Base-by-base conservation (phyloP, 2,797 vertebrate genomes). In the Aratinga solstitialis region DNA sequence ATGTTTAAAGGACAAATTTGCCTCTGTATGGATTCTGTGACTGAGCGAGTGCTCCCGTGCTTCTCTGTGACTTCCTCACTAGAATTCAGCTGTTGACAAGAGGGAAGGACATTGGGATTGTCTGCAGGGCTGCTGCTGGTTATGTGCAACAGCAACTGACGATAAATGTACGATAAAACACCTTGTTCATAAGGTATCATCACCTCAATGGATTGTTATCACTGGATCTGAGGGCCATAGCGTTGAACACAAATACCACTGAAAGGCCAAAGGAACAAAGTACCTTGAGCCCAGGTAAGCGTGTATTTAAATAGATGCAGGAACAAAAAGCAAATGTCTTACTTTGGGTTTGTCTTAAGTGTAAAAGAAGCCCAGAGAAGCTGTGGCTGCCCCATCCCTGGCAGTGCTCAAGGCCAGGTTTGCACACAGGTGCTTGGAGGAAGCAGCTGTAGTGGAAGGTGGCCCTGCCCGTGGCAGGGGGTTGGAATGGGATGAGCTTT, bases 271-370 rank as follows among this genome's bases (percentile, higher is more conserved):
- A 61, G 59, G 24, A 18, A 36, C 30, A 12, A 47, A 14, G 32
- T 34, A 16, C n/a, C 38, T 26, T 0, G 2, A 32, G 27, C 30
- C 24, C 12, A 2, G 5, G 13, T 26, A 32, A 50, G 23, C 2
- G 1, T 23, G 1, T 13, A 8, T 48, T 83, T 48, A 24, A 73
- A 53, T 4, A 30, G 24, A 17, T 29, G 3, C 4, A 9, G 68
- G 32, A 51, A 32, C n/a, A 38, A 11, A 45, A 30, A 0, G 1
- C 20, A 43, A 11, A 50, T 5, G 3, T 19, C 72, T 71, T 34
- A 3, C 0, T 67, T 20, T 20, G 26, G 13, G 5, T 10, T 87
- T 76, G 67, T 63, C 30, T 63, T 21, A 36, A 42, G 8, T 7
- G 10, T n/a, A 32, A 32, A 54, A 69, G 8, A 36, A 34, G 54